These are phyloP conservation scores for Beaufortia kweichowensis DNA, from an alignment of 2,113 vertebrate genomes.

Conservation along the genomic window DNA sequence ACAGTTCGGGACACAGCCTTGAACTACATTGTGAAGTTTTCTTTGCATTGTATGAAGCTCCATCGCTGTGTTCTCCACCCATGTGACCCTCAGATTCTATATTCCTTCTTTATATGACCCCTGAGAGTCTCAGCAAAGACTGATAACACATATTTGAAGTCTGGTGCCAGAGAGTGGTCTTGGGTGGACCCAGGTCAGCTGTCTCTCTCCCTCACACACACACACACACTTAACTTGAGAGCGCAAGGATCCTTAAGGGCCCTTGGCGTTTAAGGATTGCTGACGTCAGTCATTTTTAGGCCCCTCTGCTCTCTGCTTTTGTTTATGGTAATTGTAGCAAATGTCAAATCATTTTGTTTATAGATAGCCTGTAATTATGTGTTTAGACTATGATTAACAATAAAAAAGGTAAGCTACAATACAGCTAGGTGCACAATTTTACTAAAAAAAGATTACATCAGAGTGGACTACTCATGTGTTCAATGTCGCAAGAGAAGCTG, in stretches of 20 bases:
- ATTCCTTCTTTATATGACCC: conserved; percentile 44
- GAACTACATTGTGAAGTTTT: conserved; percentile 68
- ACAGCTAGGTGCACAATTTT: neutral
- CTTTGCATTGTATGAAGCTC: conserved; percentile 64
- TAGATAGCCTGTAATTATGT: neutral
- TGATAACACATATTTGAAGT: conserved; percentile 36
- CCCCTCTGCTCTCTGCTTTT: conserved; percentile 12
- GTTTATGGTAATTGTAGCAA: neutral
- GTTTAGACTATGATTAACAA: neutral
- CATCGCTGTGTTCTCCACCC: conserved; percentile 56
- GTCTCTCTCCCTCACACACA: neutral
- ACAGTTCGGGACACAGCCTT: conserved; percentile 70
- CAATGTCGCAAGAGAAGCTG: neutral
- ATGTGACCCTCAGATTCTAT: conserved; percentile 44
- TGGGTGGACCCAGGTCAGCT: conserved; percentile 11
- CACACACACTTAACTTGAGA: conserved; percentile 22
- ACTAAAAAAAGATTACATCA: neutral
- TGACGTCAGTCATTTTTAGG: conserved; percentile 34
- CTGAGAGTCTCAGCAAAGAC: conserved; percentile 38
- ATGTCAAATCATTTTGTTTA: neutral
- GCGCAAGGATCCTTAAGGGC: conserved; percentile 46
- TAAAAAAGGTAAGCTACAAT: conserved; percentile 19
- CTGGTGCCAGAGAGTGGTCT: conserved; percentile 8
- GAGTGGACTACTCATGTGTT: conserved; percentile 1
- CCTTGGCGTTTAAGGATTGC: conserved; percentile 49